A percentile compares a stretch with the other conserved stretches of the same genome.
phyloP scores from a whole-genome alignment of 1,140 invertebrate species.

The Aporrectodea caliginosa region DNA sequence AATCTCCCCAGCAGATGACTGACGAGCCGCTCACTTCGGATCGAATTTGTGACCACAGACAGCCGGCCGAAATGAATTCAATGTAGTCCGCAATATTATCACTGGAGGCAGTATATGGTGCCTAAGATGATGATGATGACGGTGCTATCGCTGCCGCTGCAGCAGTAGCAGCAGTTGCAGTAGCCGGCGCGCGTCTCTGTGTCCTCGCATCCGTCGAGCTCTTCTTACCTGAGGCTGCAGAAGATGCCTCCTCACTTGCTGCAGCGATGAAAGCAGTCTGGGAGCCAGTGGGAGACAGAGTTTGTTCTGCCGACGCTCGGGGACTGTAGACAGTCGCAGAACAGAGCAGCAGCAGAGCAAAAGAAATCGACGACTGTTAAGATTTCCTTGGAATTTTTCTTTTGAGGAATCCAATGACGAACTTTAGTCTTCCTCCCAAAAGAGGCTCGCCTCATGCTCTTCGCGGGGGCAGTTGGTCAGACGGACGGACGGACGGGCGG shows the following conservation, averaged over 20 bases:
- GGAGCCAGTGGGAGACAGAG: too few species aligned
- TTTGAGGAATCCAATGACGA: neutral
- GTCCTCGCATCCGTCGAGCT: neutral
- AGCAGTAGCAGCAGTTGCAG: neutral
- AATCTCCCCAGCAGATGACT: neutral
- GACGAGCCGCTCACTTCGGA: neutral
- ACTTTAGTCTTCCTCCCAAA: too few species aligned
- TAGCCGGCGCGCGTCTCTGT: too few species aligned
- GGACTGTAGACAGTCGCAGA: too few species aligned
- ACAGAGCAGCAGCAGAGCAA: too few species aligned
- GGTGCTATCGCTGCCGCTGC: too few species aligned
- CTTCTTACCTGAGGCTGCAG: neutral
- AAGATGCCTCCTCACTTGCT: neutral
- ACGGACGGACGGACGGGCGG: neutral
- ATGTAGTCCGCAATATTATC: neutral
- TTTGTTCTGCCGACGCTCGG: too few species aligned
- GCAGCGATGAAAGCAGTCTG: neutral
- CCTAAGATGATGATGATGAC: neutral
- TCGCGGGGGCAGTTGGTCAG: neutral
- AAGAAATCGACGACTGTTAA: too few species aligned
- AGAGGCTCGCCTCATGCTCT: too few species aligned
- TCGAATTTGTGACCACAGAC: neutral
- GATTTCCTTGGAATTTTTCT: too few species aligned
- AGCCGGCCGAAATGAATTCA: neutral
- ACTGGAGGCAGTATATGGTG: neutral